These are phyloP conservation scores for Syrrhaptes paradoxus DNA, from an alignment of 2,113 vertebrate genomes.

Conservation along the genomic window DNA sequence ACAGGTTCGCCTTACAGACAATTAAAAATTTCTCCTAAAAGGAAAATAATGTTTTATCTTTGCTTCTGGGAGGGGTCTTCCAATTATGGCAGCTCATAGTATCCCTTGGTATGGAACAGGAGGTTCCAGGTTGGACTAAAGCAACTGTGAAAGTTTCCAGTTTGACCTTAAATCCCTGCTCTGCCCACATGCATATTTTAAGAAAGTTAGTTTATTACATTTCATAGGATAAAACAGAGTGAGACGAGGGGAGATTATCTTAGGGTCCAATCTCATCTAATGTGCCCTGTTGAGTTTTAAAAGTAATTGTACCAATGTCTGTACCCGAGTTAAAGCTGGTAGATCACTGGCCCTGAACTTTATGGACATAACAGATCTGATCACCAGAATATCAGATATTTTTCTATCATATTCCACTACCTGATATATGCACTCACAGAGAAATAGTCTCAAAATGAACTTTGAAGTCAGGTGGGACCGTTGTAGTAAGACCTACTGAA, in stretches of 20 bases:
- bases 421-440: not conserved
- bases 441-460: not conserved
- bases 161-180: not conserved
- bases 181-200: not conserved
- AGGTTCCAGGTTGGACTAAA: not conserved
- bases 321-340: not conserved
- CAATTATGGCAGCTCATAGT: rapidly evolving
- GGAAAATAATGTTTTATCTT: not conserved
- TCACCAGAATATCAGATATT: not conserved
- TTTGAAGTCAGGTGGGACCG: not conserved
- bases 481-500: not conserved
- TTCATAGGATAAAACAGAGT: not conserved
- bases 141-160: not conserved
- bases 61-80: not conserved
- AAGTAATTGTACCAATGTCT: not conserved
- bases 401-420: not conserved
- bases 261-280: not conserved
- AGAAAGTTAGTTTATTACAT: not conserved
- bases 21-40: not conserved
- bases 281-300: not conserved
- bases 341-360: not conserved
- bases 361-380: not conserved
- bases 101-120: not conserved
- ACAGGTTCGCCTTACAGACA: not conserved
- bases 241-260: not conserved